Base-by-base conservation (phyloP, 2,113 vertebrate species). In the Panurus biarmicus region DNA sequence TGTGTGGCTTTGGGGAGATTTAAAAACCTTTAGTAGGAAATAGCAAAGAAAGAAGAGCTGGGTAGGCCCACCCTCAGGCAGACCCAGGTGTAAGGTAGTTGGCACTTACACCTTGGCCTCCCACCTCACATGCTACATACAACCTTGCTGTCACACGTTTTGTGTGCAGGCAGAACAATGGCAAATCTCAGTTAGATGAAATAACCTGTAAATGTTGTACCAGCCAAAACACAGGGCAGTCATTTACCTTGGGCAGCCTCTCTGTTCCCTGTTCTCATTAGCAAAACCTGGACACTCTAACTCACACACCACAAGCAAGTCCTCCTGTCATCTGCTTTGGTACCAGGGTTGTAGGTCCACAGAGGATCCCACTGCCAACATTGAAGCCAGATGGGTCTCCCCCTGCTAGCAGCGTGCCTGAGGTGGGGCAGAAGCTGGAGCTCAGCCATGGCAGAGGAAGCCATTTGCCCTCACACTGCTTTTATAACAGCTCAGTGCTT, bases 301-400 rank as follows among this genome's bases (percentile, higher is more conserved):
- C 7, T 29, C 38, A 28, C 8, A 5, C 0, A 0, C 13, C 31
- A 28, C 0, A 0, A 47, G 23, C 12, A n/a, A 45, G 17, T 29
- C 18, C 20, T 61, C 42, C 40, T 10, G 13, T 18, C 5, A 1
- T n/a, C 56, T 14, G 25, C 31, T 66, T 48, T 9, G n/a, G 35
- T 45, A 4, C 6, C 4, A 5, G 28, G 36, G 48, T 1, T 20
- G 15, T 17, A 25, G 16, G 28, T 35, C 42, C 15, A 6, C 47
- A 42, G 26, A 53, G 24, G 28, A 71, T 25, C 13, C 36, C n/a
- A 48, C 35, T 26, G n/a, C 11, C 0, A 0, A 24, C 9, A 17
- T 0, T 4, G 42, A 71, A 56, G 57, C 6, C 12, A 7, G 24
- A 33, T 20, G 16, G 35, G 8, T 17, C 18, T 31, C 31, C 24